A percentile compares a stretch with the other conserved stretches of the same genome.
phyloP scores from a whole-genome alignment of 2,113 vertebrate species.

The Micromys minutus region DNA sequence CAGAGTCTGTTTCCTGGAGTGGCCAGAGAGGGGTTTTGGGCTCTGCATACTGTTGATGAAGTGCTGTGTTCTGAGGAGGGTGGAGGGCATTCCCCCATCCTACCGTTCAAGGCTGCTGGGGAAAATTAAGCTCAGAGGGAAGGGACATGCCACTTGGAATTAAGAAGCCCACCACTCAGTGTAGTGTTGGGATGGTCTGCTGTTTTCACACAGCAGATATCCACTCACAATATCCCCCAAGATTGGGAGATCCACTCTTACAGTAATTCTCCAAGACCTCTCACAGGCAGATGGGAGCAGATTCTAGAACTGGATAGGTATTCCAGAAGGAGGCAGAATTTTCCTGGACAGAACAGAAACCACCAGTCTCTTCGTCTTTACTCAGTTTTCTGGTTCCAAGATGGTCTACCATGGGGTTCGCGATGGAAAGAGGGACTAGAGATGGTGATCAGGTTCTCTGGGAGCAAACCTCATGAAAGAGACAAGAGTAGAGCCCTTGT shows the following conservation, averaged over 20 bases:
- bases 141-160: slow-evolving; percentile 42
- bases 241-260: background rate
- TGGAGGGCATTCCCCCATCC: background rate
- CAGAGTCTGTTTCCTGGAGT: background rate
- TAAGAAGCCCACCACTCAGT: slow-evolving; percentile 1
- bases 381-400: background rate
- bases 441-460: background rate
- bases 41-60: background rate
- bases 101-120: background rate
- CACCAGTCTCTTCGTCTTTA: background rate
- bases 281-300: background rate
- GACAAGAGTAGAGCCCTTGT: background rate
- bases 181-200: slow-evolving; percentile 15
- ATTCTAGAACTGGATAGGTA: background rate
- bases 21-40: background rate
- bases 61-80: background rate
- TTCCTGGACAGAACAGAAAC: background rate
- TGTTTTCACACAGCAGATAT: slow-evolving; percentile 18
- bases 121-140: background rate
- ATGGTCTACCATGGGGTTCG: background rate
- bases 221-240: background rate
- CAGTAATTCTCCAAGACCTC: background rate
- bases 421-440: background rate
- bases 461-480: background rate
- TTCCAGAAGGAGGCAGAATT: background rate